These are phyloP conservation scores for Trichechus manatus DNA, from an alignment of 2,113 vertebrate species.

Conservation along the genomic window DNA sequence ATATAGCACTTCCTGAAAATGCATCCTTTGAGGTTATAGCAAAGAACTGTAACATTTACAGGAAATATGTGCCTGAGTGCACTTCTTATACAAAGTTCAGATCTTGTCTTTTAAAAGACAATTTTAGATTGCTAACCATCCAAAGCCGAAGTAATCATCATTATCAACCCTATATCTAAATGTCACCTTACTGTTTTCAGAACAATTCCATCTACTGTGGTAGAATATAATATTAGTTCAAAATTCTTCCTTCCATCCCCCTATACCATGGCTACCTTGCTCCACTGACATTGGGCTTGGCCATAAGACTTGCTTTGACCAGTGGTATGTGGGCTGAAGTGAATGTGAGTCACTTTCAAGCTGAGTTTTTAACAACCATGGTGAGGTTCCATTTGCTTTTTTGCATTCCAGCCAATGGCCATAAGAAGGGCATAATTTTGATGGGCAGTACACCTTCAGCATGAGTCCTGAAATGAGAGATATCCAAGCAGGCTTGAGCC, in stretches of 20 bases:
- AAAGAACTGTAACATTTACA: constrained; percentile 5
- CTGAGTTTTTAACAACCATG: background rate
- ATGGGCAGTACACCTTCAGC: background rate
- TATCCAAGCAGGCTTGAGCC: background rate
- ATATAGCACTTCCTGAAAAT: background rate
- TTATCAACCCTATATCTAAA: background rate
- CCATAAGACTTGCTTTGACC: background rate
- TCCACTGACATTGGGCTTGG: background rate
- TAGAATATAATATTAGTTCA: background rate
- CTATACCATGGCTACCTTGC: background rate
- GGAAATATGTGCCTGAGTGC: background rate
- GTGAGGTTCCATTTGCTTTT: background rate
- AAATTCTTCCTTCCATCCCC: background rate
- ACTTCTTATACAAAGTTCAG: background rate
- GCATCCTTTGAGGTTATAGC: constrained; percentile 24
- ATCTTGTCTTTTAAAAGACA: background rate
- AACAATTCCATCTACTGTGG: background rate
- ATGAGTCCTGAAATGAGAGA: background rate
- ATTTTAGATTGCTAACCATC: background rate
- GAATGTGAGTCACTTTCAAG: background rate
- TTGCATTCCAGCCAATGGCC: background rate
- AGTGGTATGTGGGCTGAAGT: background rate
- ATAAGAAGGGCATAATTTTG: background rate
- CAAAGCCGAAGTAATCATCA: background rate
- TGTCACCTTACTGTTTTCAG: background rate